Percentiles rank a stretch among this genome's conserved stretches.
phyloP scores from a whole-genome alignment of 2,113 vertebrate species.

The Ctenomys sociabilis region DNA sequence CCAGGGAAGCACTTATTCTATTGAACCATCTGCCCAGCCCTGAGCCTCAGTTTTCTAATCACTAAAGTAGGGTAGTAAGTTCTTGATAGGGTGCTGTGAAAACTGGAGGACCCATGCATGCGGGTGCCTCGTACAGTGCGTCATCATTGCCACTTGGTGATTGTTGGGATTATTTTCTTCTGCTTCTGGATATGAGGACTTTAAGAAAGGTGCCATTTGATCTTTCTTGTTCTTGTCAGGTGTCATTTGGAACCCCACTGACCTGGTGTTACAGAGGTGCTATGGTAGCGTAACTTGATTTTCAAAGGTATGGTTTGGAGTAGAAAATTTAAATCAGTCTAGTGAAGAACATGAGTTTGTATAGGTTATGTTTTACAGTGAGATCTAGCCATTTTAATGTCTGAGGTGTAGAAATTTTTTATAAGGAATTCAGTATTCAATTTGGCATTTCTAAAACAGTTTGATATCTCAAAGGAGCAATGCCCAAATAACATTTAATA shows the following conservation, averaged over 20 bases:
- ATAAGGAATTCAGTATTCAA: neutral
- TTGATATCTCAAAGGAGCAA: slow-evolving; percentile 44
- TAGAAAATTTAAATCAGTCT: neutral
- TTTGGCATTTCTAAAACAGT: slow-evolving; percentile 45
- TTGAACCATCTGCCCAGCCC: no score
- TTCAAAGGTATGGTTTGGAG: neutral
- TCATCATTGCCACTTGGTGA: neutral
- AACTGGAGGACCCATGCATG: neutral
- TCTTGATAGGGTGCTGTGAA: neutral
- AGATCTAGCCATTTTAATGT: slow-evolving; percentile 7
- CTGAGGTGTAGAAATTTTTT: neutral
- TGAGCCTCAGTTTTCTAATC: slow-evolving; percentile 28
- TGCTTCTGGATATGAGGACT: neutral
- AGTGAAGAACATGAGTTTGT: neutral
- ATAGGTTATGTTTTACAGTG: neutral
- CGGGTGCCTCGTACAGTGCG: neutral
- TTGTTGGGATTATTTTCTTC: slow-evolving; percentile 47
- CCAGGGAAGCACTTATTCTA: no score
- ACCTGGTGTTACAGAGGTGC: neutral
- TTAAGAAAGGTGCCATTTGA: neutral
- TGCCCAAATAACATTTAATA: slow-evolving; percentile 48
- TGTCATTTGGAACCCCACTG: neutral
- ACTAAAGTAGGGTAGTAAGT: slow-evolving; percentile 21
- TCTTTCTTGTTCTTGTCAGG: slow-evolving; percentile 28
- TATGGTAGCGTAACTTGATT: neutral